Base-by-base conservation (phyloP, 2,113 vertebrate species). In the Megaleporinus macrocephalus region DNA sequence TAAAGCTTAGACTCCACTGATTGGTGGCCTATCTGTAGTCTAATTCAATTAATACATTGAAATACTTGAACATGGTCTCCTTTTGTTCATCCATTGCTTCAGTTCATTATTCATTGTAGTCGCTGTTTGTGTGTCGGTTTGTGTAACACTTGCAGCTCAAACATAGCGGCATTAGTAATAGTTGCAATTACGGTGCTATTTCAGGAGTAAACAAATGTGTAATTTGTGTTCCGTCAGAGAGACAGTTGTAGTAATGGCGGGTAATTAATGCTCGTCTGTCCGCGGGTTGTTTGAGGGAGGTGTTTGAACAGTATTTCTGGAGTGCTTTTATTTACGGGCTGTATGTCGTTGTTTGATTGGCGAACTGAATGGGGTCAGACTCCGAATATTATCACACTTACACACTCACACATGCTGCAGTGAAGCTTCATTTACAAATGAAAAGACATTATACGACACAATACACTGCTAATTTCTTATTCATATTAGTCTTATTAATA, bases 391-490 rank as follows among this genome's bases (percentile, higher is more conserved):
- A 63, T 73, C 29, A 22, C 57, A 77, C 69, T 78, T 30, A 71
- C 57, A 59, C 33, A 51, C 44, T 79, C 69, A 75, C 44, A 76
- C 49, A 51, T 16, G 51, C 22, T 22, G 27, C 68, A 61, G 14
- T 47, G 74, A 69, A 72, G 5, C 57, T 80, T 80, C 66, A 80
- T 73, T 85, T 77, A 82, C 33, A 77, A 83, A 71, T 77, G 73
- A 78, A 76, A 80, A 73, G 73, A 80, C 81, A 65, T 86, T n/a
- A 80, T 18, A 80, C 61, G 76, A 82, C 68, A 87, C 86, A 87
- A 87, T 87, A 30, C 24, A 59, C 30, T 41, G 71, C 61, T 84
- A 82, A 82, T 78, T 85, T 74, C 30, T 78, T 69, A 29, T 63
- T 63, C 68, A 62, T 76, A 73, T 33, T 74, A 80, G 65, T 33